These are phyloP conservation scores for Bujurquina vittata DNA, from an alignment of 2,113 vertebrate genomes.

Conservation along the genomic window DNA sequence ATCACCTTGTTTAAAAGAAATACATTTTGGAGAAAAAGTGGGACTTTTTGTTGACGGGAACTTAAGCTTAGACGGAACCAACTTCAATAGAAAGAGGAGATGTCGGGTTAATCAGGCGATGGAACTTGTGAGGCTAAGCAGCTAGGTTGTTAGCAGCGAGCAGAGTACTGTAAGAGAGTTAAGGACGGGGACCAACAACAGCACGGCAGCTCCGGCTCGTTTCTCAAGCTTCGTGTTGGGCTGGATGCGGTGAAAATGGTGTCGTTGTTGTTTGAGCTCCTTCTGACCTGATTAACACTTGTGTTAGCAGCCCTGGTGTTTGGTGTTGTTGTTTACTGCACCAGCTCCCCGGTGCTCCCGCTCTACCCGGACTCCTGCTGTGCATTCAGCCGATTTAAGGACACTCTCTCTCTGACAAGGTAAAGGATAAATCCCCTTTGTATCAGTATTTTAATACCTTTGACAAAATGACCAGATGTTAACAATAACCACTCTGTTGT, in stretches of 20 bases:
- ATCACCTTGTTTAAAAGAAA: constrained; percentile 47
- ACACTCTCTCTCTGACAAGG: constrained; percentile 13
- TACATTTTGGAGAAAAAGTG: background rate
- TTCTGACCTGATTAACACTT: constrained; percentile 32
- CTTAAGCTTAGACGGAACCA: constrained; percentile 28
- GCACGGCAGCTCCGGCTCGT: fast-evolving
- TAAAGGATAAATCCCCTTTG: background rate
- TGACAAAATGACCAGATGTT: background rate
- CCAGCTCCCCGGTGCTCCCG: background rate
- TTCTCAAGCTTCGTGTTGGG: background rate
- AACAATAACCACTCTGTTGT: background rate
- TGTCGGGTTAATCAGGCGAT: constrained; percentile 6
- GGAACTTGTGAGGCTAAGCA: constrained; percentile 3
- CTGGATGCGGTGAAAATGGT: background rate
- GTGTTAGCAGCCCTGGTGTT: constrained; percentile 29
- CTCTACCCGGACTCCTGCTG: background rate
- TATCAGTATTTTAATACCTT: background rate
- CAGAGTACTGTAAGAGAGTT: background rate
- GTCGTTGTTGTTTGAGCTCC: background rate
- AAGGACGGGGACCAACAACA: fast-evolving
- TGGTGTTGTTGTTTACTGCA: constrained; percentile 22
- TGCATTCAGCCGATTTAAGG: constrained; percentile 2
- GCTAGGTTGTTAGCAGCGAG: constrained; percentile 40
- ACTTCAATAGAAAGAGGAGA: background rate
- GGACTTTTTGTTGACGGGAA: background rate